Conservation (phyloP, 2,113 vertebrate species). For the Cyprinus carpio region DNA sequence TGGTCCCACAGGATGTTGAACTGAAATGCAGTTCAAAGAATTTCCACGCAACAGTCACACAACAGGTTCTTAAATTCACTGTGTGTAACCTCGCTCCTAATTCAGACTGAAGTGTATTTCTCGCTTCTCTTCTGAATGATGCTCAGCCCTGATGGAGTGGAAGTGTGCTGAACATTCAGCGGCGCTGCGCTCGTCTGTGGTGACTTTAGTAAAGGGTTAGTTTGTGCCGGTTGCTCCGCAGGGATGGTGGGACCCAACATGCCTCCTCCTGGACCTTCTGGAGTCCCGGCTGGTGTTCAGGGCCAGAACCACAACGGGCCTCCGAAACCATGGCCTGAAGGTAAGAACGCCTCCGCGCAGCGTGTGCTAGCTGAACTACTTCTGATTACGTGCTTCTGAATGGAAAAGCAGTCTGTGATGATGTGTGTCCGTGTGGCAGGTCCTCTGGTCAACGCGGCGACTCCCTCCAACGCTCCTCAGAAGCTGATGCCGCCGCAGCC, state of each 20-base stretch:
- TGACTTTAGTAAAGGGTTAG: constrained; percentile 52
- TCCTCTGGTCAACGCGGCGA: constrained; percentile 90
- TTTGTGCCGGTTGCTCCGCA: constrained; percentile 60
- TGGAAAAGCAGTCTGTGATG: neutral
- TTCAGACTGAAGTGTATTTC: neutral
- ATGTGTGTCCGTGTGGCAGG: constrained; percentile 66
- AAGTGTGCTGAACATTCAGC: neutral
- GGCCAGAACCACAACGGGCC: constrained; percentile 90
- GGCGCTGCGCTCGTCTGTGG: constrained; percentile 32
- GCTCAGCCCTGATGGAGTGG: neutral
- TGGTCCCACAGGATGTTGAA: too few species aligned
- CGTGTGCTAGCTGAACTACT: neutral
- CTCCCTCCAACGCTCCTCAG: constrained; percentile 88
- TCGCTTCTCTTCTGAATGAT: neutral
- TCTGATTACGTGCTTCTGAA: neutral
- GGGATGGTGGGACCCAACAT: constrained; percentile 94
- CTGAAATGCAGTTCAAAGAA: too few species aligned
- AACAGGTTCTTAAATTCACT: neutral
- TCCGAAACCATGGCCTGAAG: constrained; percentile 95
- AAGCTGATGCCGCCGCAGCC: constrained; percentile 91
- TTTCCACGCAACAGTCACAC: neutral
- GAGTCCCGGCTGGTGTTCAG: constrained; percentile 89
- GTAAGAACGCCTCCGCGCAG: constrained; percentile 61
- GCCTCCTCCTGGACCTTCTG: constrained; percentile 90
- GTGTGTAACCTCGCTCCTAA: neutral